These are phyloP conservation scores for Montipora efflorescens DNA, from an alignment of 64 coral and sea anemone species.

Conservation along the genomic window DNA sequence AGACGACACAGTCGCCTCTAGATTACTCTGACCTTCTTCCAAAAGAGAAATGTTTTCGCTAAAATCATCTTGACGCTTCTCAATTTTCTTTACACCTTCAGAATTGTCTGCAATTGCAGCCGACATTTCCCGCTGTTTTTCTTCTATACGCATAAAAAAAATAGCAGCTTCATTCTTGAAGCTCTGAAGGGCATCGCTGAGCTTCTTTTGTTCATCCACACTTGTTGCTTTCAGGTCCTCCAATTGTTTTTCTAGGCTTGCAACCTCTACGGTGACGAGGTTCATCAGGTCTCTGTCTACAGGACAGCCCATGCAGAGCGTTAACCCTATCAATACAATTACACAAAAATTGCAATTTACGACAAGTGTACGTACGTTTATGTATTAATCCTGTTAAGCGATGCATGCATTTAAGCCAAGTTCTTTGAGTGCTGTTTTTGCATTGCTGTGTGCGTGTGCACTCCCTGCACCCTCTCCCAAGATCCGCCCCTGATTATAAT, in stretches of 20 bases:
- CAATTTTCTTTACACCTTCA: neutral
- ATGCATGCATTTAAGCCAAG: too few species aligned
- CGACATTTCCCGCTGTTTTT: neutral
- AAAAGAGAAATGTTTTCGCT: neutral
- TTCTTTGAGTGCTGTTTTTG: too few species aligned
- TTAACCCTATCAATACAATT: constrained; percentile 56
- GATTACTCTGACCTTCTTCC: neutral
- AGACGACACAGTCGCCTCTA: constrained; percentile 3
- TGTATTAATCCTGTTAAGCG: too few species aligned
- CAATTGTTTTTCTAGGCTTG: constrained; percentile 42
- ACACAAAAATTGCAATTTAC: neutral
- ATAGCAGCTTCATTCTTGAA: constrained; percentile 41
- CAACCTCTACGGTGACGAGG: constrained; percentile 48
- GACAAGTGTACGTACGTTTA: too few species aligned
- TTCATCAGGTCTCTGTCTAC: constrained; percentile 71
- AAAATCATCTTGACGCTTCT: neutral
- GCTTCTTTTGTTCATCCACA: constrained; percentile 40
- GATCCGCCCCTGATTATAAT: too few species aligned
- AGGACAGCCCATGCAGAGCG: constrained; percentile 66
- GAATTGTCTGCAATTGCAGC: constrained; percentile 8
- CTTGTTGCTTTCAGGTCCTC: constrained; percentile 22
- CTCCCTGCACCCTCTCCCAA: too few species aligned
- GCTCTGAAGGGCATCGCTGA: constrained; percentile 43
- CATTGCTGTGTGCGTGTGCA: too few species aligned
- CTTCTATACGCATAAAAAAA: constrained; percentile 26